Conservation (phyloP, 1,140 invertebrate species). For the Atta texana region DNA sequence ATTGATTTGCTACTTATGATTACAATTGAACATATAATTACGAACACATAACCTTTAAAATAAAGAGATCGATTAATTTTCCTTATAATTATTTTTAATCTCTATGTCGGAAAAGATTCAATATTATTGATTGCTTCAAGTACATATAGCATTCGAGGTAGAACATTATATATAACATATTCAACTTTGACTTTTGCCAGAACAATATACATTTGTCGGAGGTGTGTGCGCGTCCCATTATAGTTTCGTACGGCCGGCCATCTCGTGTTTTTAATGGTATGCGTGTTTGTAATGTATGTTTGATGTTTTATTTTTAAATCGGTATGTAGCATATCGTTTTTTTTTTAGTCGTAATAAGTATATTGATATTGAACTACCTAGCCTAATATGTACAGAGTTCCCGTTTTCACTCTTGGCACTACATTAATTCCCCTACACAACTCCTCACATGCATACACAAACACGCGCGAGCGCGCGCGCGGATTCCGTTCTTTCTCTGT, state of each 20-base stretch:
- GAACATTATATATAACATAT: background rate
- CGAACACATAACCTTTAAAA: slow-evolving; percentile 13
- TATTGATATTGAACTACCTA: slow-evolving; percentile 86
- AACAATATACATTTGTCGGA: slow-evolving; percentile 26
- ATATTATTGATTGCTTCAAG: slow-evolving; percentile 4
- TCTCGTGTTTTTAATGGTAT: slow-evolving; percentile 77
- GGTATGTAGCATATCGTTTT: slow-evolving; percentile 84
- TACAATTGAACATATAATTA: slow-evolving; percentile 7
- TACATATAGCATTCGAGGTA: slow-evolving; percentile 28
- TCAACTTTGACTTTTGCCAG: slow-evolving; percentile 25
- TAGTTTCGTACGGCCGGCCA: slow-evolving; percentile 75
- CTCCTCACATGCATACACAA: slow-evolving; percentile 48
- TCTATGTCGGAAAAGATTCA: slow-evolving; percentile 7
- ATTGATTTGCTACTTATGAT: slow-evolving; percentile 12
- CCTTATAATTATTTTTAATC: slow-evolving; percentile 31
- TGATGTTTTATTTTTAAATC: slow-evolving; percentile 81
- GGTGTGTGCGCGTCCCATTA: slow-evolving; percentile 67
- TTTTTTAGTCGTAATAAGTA: slow-evolving; percentile 83
- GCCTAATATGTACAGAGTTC: slow-evolving; percentile 84
- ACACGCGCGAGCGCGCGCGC: slow-evolving; percentile 30
- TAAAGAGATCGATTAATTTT: slow-evolving; percentile 19
- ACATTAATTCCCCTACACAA: slow-evolving; percentile 72
- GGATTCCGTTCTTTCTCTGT: background rate
- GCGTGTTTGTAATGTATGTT: slow-evolving; percentile 76
- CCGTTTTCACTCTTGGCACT: slow-evolving; percentile 82